Conservation (phyloP, 1,140 invertebrate species). For the Metaphire vulgaris region DNA sequence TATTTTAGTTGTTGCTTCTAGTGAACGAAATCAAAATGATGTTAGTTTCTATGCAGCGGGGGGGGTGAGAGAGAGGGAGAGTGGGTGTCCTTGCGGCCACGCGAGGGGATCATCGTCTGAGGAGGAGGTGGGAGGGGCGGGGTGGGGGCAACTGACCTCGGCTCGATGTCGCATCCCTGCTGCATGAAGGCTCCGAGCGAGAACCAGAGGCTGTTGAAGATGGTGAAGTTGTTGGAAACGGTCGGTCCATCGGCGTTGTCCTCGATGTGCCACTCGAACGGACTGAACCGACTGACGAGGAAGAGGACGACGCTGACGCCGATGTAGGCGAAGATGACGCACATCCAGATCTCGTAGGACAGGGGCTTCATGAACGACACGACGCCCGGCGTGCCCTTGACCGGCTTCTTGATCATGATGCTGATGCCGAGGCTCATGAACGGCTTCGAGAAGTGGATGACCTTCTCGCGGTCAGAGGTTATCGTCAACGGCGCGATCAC, state of each 20-base stretch:
- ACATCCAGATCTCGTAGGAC: constrained; percentile 93
- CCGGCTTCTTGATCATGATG: constrained; percentile 87
- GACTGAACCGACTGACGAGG: constrained; percentile 84
- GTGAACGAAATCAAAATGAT: too few species aligned
- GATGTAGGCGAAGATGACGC: constrained; percentile 89
- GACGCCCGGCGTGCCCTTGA: constrained; percentile 74
- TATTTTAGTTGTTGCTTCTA: too few species aligned
- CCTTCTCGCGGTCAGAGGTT: constrained; percentile 43
- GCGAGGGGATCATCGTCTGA: too few species aligned
- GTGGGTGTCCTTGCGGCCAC: too few species aligned
- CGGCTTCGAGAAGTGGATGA: constrained; percentile 52
- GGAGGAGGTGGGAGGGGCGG: too few species aligned
- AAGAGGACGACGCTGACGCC: constrained; percentile 89
- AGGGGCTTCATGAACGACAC: constrained; percentile 87
- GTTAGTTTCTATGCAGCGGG: too few species aligned
- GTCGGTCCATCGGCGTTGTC: constrained; percentile 52
- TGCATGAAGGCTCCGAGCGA: constrained; percentile 95
- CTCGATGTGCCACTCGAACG: constrained; percentile 77
- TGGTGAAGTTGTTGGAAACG: constrained; percentile 91
- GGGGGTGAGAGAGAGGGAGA: too few species aligned
- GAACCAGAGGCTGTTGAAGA: constrained; percentile 85
- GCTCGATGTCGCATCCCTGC: constrained; percentile 93
- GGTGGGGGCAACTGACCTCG: too few species aligned
- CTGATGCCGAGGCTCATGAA: constrained; percentile 53
- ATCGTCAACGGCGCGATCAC: constrained; percentile 51